Evolutionary conservation across 2,113 vertebrate species (phyloP), one percentile per base, ranked within the genome.

Genomic region (Hippocampus barbouri): DNA sequence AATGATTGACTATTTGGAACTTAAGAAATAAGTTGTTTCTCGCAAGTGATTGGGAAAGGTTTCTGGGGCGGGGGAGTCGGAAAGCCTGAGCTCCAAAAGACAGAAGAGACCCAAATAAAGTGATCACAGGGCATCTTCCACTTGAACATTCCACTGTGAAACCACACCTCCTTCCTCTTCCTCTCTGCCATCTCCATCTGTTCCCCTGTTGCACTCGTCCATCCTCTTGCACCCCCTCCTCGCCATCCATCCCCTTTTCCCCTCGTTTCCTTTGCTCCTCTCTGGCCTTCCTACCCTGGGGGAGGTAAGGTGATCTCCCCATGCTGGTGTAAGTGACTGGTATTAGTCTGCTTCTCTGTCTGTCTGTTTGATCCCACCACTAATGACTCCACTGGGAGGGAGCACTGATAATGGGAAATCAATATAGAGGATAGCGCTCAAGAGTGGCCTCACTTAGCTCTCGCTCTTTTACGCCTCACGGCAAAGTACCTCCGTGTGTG

Each of bases 391-490:
- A 81, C 77, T 15, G 90, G 90, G 91, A 92, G 86, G 83, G 75
- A 76, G 79, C 77, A 85, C 86, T 88, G 87, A 89, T 92, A 91
- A 92, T 92, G 89, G 87, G 87, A 87, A 91, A 92, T 92, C 90
- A 90, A 91, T 92, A 89, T 83, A 85, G 86, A 88, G 86, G 85
- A 86, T 80, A 84, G 84, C 78, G 86, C 84, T 88, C 85, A 60
- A 66, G 88, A 91, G 87, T 86, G 88, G 89, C 89, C 86, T 91
- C 89, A 87, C 86, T 89, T 91, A 90, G 88, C 87, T 86, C 86
- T 81, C 71, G 87, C 85, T 89, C 87, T 79, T 91, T 91, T 87
- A 89, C 89, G 88, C 88, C 89, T 89, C 85, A 82, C 78, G 83
- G 88, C 87, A 91, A 89, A 89, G 85, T 88, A 85, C 80, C 80